These are phyloP conservation scores for Colostygia pectinataria DNA, from an alignment of 2,888 invertebrate genomes.

Conservation along the genomic window DNA sequence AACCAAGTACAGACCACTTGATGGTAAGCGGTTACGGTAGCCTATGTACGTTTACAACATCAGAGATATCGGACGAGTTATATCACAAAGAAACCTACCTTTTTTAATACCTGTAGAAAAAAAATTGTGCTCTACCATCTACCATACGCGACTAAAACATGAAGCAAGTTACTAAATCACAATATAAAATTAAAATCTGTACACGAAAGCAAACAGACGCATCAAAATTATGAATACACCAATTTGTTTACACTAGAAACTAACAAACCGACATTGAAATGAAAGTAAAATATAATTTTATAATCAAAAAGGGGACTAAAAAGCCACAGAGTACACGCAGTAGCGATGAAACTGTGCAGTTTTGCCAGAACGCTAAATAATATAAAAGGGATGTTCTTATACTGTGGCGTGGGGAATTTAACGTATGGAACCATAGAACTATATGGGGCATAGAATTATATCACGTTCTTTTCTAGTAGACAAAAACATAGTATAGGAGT, in stretches of 20 bases:
- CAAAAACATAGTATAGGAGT: no score
- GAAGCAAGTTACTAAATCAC: constrained; percentile 6
- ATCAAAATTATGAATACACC: constrained; percentile 56
- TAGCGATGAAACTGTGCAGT: constrained; percentile 12
- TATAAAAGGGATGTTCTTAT: constrained; percentile 31
- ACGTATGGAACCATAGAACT: constrained; percentile 21
- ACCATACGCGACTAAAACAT: no score
- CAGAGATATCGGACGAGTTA: no score
- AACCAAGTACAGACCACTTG: no score
- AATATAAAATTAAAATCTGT: constrained; percentile 21
- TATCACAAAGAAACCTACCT: no score
- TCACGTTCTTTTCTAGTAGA: not conserved
- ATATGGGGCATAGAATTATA: constrained; percentile 11
- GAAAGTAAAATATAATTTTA: constrained; percentile 65
- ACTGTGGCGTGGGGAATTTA: constrained; percentile 29
- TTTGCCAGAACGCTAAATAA: constrained; percentile 21
- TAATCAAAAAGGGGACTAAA: constrained; percentile 50
- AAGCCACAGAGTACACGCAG: constrained; percentile 41
- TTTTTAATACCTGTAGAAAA: no score
- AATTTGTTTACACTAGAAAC: constrained; percentile 79
- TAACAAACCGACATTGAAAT: constrained; percentile 72
- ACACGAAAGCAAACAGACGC: constrained; percentile 41
- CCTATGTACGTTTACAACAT: no score
- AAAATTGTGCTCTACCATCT: no score
- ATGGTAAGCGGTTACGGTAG: no score